Evolutionary conservation across 2,888 invertebrate species (phyloP).

Genomic region (Hoplodrina blanda): DNA sequence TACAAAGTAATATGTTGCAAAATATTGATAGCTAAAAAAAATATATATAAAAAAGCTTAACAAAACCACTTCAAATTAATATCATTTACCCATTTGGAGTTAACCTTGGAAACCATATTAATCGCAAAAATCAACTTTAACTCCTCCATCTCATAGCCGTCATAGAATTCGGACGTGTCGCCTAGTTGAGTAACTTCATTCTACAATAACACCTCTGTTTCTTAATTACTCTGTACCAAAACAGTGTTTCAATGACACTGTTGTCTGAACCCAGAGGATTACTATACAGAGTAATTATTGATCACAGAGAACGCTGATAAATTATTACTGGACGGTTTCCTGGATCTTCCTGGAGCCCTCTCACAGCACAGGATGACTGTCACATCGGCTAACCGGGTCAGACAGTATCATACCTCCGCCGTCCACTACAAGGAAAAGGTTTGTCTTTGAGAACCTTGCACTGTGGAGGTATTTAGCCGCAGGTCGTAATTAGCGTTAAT

Average conservation of each 20-base stretch:
- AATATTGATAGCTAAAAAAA: too few species aligned
- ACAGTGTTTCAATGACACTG: neutral
- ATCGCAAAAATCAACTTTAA: neutral
- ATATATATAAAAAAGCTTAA: too few species aligned
- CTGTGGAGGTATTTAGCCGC: slow-evolving; percentile 15
- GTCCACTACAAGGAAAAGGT: slow-evolving; percentile 81
- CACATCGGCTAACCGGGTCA: slow-evolving; percentile 60
- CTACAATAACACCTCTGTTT: slow-evolving; percentile 18
- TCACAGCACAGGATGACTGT: slow-evolving; percentile 66
- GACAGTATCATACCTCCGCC: slow-evolving; percentile 83
- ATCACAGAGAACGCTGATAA: slow-evolving; percentile 85
- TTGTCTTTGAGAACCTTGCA: slow-evolving; percentile 60
- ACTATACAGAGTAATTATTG: slow-evolving; percentile 52
- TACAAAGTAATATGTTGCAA: too few species aligned
- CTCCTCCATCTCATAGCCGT: neutral
- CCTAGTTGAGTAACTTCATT: neutral
- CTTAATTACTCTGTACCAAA: slow-evolving; percentile 30
- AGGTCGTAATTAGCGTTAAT: neutral
- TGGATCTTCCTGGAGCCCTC: slow-evolving; percentile 79
- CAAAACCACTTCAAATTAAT: neutral
- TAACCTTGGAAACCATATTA: neutral
- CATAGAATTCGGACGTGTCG: neutral
- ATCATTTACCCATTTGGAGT: neutral
- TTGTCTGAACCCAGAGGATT: neutral
- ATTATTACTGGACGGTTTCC: slow-evolving; percentile 87